Evolutionary conservation across 2,888 invertebrate genomes (phyloP).

Genomic region (Galerucella pusilla): DNA sequence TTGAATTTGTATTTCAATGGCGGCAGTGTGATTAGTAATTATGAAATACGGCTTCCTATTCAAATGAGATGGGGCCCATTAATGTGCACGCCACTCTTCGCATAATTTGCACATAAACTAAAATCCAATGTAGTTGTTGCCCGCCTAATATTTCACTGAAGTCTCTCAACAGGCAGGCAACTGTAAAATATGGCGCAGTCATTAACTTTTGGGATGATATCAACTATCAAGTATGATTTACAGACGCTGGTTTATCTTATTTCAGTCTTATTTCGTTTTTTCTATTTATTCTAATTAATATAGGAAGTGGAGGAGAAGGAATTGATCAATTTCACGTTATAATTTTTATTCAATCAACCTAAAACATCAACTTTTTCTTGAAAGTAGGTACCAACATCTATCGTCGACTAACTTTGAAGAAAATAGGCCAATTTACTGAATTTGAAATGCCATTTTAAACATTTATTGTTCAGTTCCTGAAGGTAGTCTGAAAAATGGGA

Average conservation of each 20-base stretch:
- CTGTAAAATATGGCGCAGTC: conserved; percentile 36
- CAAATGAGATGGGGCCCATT: conserved; percentile 29
- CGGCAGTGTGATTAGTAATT: conserved; percentile 12
- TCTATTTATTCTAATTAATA: too few relatives aligned
- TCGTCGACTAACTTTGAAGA: too few relatives aligned
- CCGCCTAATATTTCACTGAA: conserved; percentile 38
- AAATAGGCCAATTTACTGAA: too few relatives aligned
- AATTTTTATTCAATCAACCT: too few relatives aligned
- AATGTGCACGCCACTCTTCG: conserved; percentile 32
- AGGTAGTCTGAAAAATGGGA: too few relatives aligned
- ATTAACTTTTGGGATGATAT: conserved; percentile 35
- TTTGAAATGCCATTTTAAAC: too few relatives aligned
- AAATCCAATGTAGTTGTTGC: conserved; percentile 42
- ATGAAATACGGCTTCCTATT: conserved; percentile 26
- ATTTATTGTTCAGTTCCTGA: too few relatives aligned
- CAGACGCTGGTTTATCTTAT: neutral
- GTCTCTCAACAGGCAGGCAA: conserved; percentile 39
- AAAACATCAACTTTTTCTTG: too few relatives aligned
- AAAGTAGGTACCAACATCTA: too few relatives aligned
- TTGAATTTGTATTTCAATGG: conserved; percentile 21
- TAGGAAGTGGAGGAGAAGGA: too few relatives aligned
- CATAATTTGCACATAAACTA: conserved; percentile 43
- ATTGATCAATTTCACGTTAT: neutral
- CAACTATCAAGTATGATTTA: conserved; percentile 26
- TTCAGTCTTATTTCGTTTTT: neutral